Evolutionary conservation across 1,140 invertebrate genomes (phyloP), one percentile per base, ranked within the genome.

Genomic region (Drosophila santomea): DNA sequence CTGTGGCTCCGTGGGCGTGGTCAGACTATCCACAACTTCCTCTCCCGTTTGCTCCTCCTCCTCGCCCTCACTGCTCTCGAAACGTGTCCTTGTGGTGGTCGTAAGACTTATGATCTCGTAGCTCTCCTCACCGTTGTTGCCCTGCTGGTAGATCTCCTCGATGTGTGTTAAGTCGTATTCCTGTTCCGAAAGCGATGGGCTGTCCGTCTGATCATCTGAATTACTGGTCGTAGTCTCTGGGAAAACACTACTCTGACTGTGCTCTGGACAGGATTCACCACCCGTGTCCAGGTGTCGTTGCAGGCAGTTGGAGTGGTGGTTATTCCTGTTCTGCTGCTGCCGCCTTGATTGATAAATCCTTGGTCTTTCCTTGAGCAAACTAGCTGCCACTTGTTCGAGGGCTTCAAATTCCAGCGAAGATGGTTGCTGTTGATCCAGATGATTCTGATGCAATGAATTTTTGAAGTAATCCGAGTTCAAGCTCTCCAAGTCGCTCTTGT

Each of bases 391-490:
- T 50, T 89, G 79, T 20, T 91, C 89, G 8, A 90, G 54, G 6
- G 90, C 83, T 12, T 91, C 88, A 10, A 91, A 77, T 25, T 91
- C 91, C 10, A 91, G 51, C 0, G 86, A 88, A 5, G 83, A 88
- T 1, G 79, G 68, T 52, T 91, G 66, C 48, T 78, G 78, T 20
- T 78, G 69, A 15, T 80, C 68, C 11, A 81, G 54, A 20, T 89
- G 77, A 28, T 62, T 80, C 64, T 92, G 92, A 59, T 92, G 92
- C 57, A 91, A 58, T 6, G 92, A 92, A n/a, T 92, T 94, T 78
- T 94, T 93, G 32, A 95, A 94, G 85, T 95, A 95, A 77, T 95
- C 94, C n/a, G 94, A 95, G 79, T 95, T 94, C 54, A 95, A 93
- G 79, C 94, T 95, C 83, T 95, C 94, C 59, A 95, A 94, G 85